Base-by-base conservation (phyloP, 2,113 vertebrate species). In the Triplophysa siluroides region DNA sequence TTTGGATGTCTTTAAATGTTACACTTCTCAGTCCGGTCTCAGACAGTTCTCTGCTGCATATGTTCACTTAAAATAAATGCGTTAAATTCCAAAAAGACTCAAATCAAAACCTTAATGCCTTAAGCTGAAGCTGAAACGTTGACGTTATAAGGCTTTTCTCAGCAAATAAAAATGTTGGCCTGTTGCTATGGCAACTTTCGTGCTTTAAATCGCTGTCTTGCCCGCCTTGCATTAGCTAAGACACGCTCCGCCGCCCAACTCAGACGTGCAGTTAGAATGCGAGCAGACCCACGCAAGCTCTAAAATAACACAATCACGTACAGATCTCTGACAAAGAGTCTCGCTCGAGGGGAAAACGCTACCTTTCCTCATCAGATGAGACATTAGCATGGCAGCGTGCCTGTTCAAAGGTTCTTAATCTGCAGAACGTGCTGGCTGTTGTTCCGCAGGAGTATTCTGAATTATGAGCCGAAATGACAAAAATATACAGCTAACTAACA, bases 111-210 rank as follows among this genome's bases (percentile, higher is more conserved):
- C 29, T 6, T 45, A 45, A 62, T 78, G 50, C 66, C 61, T 45
- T 71, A 68, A 75, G 79, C 79, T 70, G 5, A 63, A 75, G 76
- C 76, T 69, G 7, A 82, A 76, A 68, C 85, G 77, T 83, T 82
- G 81, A 77, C 78, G 78, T 72, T 84, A 83, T 67, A 79, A 79
- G 81, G 82, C 80, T 79, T 72, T 58, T 58, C 71, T 21, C 70
- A 70, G 26, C 83, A 88, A 83, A 88, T 85, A 89, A 88, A 91
- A 81, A 76, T 89, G 86, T 88, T 84, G 84, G 86, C 64, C 69
- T 79, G 92, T 93, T 91, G 74, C 90, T 86, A 92, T 92, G 91
- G 91, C 89, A 92, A 93, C 92, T 89, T 85, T 82, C 88, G 88
- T 90, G 88, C 88, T 89, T 89, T 87, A 84, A 84, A 84, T 84